Percentiles rank a stretch among this genome's conserved stretches.
phyloP scores from a whole-genome alignment of 35 echinoderm and acorn worm species.

The Strongylocentrotus purpuratus region DNA sequence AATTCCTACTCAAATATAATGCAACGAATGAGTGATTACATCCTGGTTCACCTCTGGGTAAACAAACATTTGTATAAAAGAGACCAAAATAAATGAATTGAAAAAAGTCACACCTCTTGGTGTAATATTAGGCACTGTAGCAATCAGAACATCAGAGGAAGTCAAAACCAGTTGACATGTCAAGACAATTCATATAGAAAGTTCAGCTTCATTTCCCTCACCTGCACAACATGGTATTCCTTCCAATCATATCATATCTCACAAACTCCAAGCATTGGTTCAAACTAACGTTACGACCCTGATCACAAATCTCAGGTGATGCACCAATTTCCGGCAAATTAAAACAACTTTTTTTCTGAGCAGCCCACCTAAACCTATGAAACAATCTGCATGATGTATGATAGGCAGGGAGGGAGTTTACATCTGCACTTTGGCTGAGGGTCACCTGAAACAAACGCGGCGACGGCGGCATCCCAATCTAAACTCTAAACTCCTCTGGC shows the following conservation, averaged over 20 bases:
- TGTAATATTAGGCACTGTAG: background rate
- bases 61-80: background rate
- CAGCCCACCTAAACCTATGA: background rate
- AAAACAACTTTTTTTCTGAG: background rate
- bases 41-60: background rate
- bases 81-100: background rate
- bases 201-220: background rate
- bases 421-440: background rate
- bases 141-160: background rate
- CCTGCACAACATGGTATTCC: background rate
- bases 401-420: background rate
- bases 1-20: background rate
- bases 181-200: too few relatives aligned
- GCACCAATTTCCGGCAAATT: background rate
- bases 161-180: background rate
- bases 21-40: background rate
- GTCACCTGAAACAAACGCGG: background rate
- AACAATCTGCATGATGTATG: background rate
- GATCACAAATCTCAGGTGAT: background rate
- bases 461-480: background rate
- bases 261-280: background rate
- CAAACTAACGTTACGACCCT: background rate
- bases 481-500: background rate
- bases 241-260: background rate
- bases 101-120: too few relatives aligned